phyloP scores from a whole-genome alignment of 2,113 vertebrate species.

The Rostratula benghalensis region DNA sequence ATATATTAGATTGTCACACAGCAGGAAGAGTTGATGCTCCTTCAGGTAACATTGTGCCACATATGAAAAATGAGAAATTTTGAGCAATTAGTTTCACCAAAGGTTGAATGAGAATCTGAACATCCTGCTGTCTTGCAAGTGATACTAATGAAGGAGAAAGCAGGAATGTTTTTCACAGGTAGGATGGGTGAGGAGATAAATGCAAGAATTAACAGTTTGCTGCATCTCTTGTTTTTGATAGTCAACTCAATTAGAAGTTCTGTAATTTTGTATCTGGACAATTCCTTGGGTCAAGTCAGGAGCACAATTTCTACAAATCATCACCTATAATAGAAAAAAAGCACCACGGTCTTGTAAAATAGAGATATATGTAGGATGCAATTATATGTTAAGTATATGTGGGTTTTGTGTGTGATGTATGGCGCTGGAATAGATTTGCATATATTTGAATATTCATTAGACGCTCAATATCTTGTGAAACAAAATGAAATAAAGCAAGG shows the following conservation, averaged over 20 bases:
- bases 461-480: constrained; percentile 35
- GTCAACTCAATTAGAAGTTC: background rate
- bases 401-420: background rate
- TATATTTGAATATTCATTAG: constrained; percentile 65
- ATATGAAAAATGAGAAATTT: constrained; percentile 12
- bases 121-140: background rate
- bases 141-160: background rate
- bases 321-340: background rate
- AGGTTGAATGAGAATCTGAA: background rate
- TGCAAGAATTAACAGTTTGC: background rate
- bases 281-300: background rate
- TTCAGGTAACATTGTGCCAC: constrained; percentile 19
- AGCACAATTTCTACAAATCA: background rate
- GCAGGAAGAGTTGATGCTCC: background rate
- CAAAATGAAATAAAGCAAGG: constrained; percentile 44
- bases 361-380: background rate
- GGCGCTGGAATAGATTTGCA: background rate
- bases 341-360: background rate
- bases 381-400: background rate
- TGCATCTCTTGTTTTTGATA: background rate
- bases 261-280: background rate
- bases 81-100: constrained; percentile 11
- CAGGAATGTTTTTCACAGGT: background rate
- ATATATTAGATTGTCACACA: background rate
- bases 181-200: background rate